Evolutionary conservation across 2,888 invertebrate genomes (phyloP).

Genomic region (Callyntrura sp.): DNA sequence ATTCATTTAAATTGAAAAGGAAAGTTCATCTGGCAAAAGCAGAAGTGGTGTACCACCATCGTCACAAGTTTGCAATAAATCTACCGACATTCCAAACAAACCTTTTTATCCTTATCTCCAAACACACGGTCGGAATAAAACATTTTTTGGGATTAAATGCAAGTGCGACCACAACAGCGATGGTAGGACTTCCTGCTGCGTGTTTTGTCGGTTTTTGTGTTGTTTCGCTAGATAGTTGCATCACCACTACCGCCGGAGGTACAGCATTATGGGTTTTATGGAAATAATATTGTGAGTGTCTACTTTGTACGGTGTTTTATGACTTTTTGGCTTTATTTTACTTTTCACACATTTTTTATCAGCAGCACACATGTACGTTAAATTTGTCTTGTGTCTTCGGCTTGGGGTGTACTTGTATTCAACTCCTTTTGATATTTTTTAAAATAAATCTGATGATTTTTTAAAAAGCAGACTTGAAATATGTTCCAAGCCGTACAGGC

Average conservation of each 20-base stretch:
- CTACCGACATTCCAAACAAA: constrained; percentile 73
- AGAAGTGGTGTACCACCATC: constrained; percentile 42
- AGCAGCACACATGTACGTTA: not conserved
- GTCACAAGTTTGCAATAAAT: constrained; percentile 84
- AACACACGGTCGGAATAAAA: not conserved
- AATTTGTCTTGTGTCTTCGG: not conserved
- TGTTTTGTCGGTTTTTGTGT: constrained; percentile 81
- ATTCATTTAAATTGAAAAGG: constrained; percentile 29
- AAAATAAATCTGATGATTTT: constrained; percentile 4
- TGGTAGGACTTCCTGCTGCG: constrained; percentile 82
- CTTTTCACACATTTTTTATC: constrained; percentile 64
- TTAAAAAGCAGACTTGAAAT: not conserved
- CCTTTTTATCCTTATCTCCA: constrained; percentile 43
- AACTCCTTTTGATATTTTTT: not conserved
- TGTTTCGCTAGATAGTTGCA: constrained; percentile 44
- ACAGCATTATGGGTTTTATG: constrained; percentile 29
- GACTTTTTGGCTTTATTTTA: constrained; percentile 61
- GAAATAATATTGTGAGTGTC: constrained; percentile 28
- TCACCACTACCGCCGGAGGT: constrained; percentile 35
- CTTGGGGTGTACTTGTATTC: not conserved
- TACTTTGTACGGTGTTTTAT: not conserved
- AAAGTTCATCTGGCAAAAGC: constrained; percentile 58
- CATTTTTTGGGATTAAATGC: constrained; percentile 57
- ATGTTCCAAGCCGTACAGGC: constrained; percentile 16
- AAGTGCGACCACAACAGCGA: constrained; percentile 70